These are phyloP conservation scores for Ophion obscuratus DNA, from an alignment of 2,888 invertebrate genomes.

Conservation along the genomic window DNA sequence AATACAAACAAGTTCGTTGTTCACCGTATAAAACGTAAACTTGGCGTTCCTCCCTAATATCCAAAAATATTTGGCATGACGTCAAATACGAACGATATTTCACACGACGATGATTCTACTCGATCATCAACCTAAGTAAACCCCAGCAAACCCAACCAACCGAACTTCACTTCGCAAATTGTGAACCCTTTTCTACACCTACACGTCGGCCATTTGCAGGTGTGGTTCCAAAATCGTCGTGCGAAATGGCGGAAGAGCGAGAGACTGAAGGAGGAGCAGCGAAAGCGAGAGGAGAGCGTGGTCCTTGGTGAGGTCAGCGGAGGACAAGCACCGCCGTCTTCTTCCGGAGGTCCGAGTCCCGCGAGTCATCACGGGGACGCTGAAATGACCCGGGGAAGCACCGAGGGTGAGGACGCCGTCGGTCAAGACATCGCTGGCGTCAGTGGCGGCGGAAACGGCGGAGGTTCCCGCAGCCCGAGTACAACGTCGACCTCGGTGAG, in stretches of 20 bases:
- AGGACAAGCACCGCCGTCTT: conserved; percentile 72
- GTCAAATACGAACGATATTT: neutral
- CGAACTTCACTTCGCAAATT: neutral
- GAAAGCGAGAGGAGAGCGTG: conserved; percentile 91
- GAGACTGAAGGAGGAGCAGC: conserved; percentile 95
- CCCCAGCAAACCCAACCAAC: neutral
- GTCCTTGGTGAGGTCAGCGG: conserved; percentile 79
- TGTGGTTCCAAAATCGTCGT: conserved; percentile 96
- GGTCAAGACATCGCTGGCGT: conserved; percentile 59
- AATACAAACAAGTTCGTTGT: no score
- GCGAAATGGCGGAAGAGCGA: conserved; percentile 98
- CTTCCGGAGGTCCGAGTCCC: conserved; percentile 79
- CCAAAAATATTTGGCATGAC: neutral
- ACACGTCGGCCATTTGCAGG: conserved; percentile 85
- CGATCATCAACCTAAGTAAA: neutral
- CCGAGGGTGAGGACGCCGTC: conserved; percentile 66
- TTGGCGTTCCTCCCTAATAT: neutral
- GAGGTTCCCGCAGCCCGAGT: conserved; percentile 80
- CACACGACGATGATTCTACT: no score
- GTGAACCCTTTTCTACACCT: neutral
- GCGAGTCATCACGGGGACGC: conserved; percentile 77
- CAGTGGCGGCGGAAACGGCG: conserved; percentile 54
- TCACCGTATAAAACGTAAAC: no score
- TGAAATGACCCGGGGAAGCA: conserved; percentile 67
- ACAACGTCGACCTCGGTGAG: conserved; percentile 83